Conservation (phyloP, 2,888 invertebrate species). For the Ochropleura leucogaster region DNA sequence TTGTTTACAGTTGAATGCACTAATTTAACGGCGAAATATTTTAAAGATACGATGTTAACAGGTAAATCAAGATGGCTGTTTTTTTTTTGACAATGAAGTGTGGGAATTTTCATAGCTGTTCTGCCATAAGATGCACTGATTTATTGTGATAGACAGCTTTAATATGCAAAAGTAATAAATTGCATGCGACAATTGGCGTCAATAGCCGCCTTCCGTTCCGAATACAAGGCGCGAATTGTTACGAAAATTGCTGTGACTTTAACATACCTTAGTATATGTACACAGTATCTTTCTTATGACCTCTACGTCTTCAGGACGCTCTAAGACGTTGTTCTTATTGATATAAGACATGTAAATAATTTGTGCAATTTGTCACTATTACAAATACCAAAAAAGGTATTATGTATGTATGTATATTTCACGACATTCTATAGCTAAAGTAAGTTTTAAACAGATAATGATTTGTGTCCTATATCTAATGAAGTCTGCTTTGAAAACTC, state of each 20-base stretch:
- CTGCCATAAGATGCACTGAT: constrained; percentile 33
- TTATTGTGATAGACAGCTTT: constrained; percentile 51
- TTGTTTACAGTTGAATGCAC: constrained; percentile 20
- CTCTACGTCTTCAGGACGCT: background rate
- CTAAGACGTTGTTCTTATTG: background rate
- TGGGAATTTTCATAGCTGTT: background rate
- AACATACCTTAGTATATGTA: constrained; percentile 1
- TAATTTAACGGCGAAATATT: constrained; percentile 15
- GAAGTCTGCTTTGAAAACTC: background rate
- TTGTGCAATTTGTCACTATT: background rate
- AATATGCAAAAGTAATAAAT: constrained; percentile 55
- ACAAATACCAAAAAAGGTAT: background rate
- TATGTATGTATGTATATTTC: background rate
- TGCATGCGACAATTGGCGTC: constrained; percentile 56
- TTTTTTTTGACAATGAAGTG: background rate
- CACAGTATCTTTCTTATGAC: constrained; percentile 7
- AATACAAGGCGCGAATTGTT: constrained; percentile 51
- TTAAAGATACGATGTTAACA: constrained; percentile 23
- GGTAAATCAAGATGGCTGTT: constrained; percentile 9
- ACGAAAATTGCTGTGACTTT: constrained; percentile 38
- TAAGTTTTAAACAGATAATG: background rate
- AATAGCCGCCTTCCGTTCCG: constrained; percentile 51
- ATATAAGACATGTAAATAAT: background rate
- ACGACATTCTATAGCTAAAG: background rate
- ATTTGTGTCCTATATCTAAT: background rate